Evolutionary conservation across 2,888 invertebrate species (phyloP).

Genomic region (Spodoptera littoralis): DNA sequence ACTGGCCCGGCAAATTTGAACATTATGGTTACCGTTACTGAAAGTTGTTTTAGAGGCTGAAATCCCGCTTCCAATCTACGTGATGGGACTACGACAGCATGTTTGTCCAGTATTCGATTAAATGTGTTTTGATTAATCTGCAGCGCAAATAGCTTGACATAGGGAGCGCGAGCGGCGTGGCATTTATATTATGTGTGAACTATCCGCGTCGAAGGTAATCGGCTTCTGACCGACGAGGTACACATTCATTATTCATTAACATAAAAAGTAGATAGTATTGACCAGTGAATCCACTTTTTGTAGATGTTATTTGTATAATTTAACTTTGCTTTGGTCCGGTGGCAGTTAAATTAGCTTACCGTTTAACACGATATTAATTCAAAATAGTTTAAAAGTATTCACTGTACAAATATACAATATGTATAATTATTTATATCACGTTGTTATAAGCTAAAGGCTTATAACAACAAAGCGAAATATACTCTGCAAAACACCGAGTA

Average conservation of each 20-base stretch:
- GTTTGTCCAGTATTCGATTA: slow-evolving; percentile 26
- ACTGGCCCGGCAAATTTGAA: slow-evolving; percentile 58
- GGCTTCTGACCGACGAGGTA: neutral
- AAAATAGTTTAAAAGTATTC: slow-evolving; percentile 10
- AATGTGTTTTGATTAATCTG: slow-evolving; percentile 17
- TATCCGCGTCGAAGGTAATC: slow-evolving; percentile 8
- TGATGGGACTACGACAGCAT: slow-evolving; percentile 11
- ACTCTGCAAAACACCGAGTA: slow-evolving; percentile 13
- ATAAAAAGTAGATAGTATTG: too few relatives aligned
- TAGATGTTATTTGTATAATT: too few relatives aligned
- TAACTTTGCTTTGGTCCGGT: too few relatives aligned
- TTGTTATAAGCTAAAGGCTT: slow-evolving; percentile 9
- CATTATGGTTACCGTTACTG: slow-evolving; percentile 40
- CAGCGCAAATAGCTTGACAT: slow-evolving; percentile 2
- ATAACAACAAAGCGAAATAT: slow-evolving; percentile 21
- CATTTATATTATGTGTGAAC: neutral
- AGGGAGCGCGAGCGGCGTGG: neutral
- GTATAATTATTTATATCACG: too few relatives aligned
- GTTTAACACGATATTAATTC: slow-evolving; percentile 1
- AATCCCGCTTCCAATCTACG: slow-evolving; percentile 44
- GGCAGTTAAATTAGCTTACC: too few relatives aligned
- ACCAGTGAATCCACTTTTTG: too few relatives aligned
- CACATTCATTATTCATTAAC: slow-evolving; percentile 3
- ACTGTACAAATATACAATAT: slow-evolving; percentile 21
- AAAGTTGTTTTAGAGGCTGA: slow-evolving; percentile 55